A percentile compares a stretch with the other conserved stretches of the same genome.
Conservation (phyloP, 2,113 vertebrate species). For the Plectropomus leopardus region DNA sequence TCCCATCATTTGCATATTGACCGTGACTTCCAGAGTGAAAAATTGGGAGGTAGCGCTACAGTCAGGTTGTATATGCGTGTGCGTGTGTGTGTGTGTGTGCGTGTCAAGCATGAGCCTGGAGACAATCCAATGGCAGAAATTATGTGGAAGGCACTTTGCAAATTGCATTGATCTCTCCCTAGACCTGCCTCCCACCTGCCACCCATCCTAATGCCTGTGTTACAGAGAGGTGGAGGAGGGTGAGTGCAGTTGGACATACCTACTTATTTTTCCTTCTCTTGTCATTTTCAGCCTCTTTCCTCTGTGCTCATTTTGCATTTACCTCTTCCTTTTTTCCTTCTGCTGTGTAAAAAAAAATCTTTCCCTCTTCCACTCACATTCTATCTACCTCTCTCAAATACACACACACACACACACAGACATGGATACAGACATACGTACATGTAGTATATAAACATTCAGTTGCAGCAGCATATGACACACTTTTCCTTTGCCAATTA, state of each 20-base stretch:
- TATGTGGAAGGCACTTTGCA: conserved; percentile 74
- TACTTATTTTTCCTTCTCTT: background rate
- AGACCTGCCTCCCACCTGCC: conserved; percentile 68
- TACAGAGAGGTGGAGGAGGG: conserved; percentile 7
- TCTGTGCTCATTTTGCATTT: background rate
- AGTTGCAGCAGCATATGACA: conserved; percentile 6
- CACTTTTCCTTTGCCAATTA: conserved; percentile 16
- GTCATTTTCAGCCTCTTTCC: background rate
- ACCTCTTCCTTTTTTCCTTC: background rate
- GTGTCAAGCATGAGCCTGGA: conserved; percentile 31
- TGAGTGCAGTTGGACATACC: background rate
- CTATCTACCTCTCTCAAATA: background rate
- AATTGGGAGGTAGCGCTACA: conserved; percentile 33
- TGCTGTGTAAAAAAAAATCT: too few species aligned
- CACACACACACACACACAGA: background rate
- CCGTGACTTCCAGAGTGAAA: conserved; percentile 30
- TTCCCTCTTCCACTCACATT: background rate
- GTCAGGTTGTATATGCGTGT: conserved; percentile 19
- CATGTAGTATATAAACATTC: background rate
- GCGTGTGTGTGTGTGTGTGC: conserved; percentile 19
- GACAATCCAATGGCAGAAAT: conserved; percentile 58
- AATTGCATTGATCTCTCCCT: conserved; percentile 75
- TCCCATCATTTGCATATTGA: conserved; percentile 41
- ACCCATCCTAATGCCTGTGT: conserved; percentile 63
- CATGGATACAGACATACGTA: too few species aligned